Evolutionary conservation across 2,113 vertebrate species (phyloP), one percentile per base, ranked within the genome.

Genomic region (Bubo scandiacus): DNA sequence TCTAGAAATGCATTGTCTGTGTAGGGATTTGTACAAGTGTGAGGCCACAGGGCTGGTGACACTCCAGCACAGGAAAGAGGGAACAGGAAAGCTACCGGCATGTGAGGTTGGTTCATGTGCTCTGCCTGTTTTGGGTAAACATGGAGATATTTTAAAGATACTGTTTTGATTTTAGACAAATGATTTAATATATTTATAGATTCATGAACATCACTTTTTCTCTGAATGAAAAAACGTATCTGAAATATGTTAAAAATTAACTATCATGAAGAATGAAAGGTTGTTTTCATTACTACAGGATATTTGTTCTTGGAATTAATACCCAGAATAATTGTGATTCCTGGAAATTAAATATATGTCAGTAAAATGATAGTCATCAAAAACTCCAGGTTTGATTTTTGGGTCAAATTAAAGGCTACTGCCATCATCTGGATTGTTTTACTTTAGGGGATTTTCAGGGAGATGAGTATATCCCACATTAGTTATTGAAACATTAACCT

Each of bases 1-100:
- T 77, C 54, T 55, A 34, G 84, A 77, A 55, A 36, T 11, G 9
- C 1, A 1, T n/a, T 52, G 14, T 25, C 26, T 27, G 0, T 6
- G 15, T 43, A 34, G 20, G 6, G 19, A 14, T 70, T 8, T 42
- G 58, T 54, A 43, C 25, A 55, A 62, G 40, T 10, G 11, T 51
- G 77, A 45, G 29, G 40, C 19, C 73, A 23, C 15, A 17, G 55
- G 30, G 16, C 52, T 75, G 49, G 34, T 23, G 42, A 38, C 22
- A 4, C 62, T 63, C 43, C n/a, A 10, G 36, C 25, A 27, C 1
- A 2, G 17, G 20, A 55, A 86, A 36, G 19, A 30, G 26, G 18
- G 40, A 91, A 42, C 7, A 68, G 20, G 12, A 40, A 12, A 83
- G 9, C 3, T 73, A 40, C 14, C 17, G 22, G 6, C 21, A 3